These are phyloP conservation scores for Actenoides hombroni DNA, from an alignment of 2,113 vertebrate species.

Conservation along the genomic window DNA sequence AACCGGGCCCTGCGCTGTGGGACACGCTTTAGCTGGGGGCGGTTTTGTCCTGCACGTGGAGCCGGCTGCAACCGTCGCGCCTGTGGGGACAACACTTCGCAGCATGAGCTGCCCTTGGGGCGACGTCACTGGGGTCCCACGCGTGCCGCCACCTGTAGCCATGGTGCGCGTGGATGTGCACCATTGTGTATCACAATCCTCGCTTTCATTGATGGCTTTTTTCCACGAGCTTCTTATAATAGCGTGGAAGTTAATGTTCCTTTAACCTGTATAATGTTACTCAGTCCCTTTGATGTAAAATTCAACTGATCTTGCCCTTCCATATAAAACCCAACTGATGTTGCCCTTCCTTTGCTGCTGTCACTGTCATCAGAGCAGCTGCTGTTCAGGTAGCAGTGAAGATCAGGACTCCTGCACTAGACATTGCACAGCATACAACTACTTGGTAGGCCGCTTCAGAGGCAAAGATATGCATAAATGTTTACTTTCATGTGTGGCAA, in stretches of 20 bases:
- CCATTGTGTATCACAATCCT: rapidly evolving
- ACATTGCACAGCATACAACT: rapidly evolving
- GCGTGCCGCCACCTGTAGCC: background rate
- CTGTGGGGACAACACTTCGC: rapidly evolving
- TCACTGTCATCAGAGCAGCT: rapidly evolving
- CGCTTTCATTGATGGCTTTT: rapidly evolving
- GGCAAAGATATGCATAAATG: background rate
- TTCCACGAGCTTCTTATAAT: rapidly evolving
- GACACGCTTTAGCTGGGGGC: rapidly evolving
- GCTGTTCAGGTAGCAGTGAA: background rate
- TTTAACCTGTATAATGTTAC: background rate
- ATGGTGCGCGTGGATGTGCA: rapidly evolving
- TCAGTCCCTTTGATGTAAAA: background rate
- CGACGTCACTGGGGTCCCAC: rapidly evolving
- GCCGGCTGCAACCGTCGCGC: rapidly evolving
- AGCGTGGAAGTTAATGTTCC: background rate
- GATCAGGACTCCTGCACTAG: background rate
- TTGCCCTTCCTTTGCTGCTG: background rate
- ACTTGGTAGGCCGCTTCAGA: background rate
- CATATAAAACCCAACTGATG: rapidly evolving
- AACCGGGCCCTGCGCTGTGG: rapidly evolving
- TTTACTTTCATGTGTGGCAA: background rate
- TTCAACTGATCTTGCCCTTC: background rate
- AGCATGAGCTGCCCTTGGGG: rapidly evolving
- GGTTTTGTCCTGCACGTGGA: rapidly evolving